Percentiles rank a stretch among this genome's conserved stretches.
phyloP scores from a whole-genome alignment of 64 coral and sea anemone genomes.

The Stylophora pistillata region DNA sequence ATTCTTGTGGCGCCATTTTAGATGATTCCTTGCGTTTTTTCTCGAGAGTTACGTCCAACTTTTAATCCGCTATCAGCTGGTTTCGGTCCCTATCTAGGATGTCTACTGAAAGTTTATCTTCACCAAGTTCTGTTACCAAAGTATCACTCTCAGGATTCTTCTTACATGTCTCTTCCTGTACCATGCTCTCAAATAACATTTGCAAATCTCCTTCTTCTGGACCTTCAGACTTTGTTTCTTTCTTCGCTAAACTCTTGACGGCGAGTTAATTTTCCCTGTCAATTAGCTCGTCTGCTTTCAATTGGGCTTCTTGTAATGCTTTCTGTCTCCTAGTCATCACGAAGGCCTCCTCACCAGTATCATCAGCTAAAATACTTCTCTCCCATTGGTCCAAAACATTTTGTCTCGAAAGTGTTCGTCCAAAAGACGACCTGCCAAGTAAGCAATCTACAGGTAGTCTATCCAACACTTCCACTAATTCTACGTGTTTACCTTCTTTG shows the following conservation, averaged over 20 bases:
- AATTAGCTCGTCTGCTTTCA: constrained; percentile 33
- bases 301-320: constrained; percentile 7
- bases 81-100: constrained; percentile 18
- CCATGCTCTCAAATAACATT: not conserved
- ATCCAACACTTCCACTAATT: too few relatives aligned
- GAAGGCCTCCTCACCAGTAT: constrained; percentile 3
- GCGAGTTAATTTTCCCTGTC: constrained; percentile 14
- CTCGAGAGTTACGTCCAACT: constrained; percentile 9
- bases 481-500: too few relatives aligned
- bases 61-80: constrained; percentile 48
- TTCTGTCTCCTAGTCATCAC: constrained; percentile 18
- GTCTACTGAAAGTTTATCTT: not conserved
- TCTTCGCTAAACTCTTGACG: not conserved
- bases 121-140: not conserved
- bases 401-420: too few relatives aligned
- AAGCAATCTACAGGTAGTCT: too few relatives aligned
- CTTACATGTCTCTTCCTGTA: not conserved
- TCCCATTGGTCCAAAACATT: too few relatives aligned
- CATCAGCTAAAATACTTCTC: not conserved
- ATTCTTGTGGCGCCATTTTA: not conserved
- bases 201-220: not conserved
- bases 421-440: too few relatives aligned
- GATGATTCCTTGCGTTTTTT: not conserved
- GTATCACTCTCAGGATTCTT: not conserved
- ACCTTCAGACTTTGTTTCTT: not conserved